Conservation (phyloP, 2,888 invertebrate species). For the Rhagium mordax region DNA sequence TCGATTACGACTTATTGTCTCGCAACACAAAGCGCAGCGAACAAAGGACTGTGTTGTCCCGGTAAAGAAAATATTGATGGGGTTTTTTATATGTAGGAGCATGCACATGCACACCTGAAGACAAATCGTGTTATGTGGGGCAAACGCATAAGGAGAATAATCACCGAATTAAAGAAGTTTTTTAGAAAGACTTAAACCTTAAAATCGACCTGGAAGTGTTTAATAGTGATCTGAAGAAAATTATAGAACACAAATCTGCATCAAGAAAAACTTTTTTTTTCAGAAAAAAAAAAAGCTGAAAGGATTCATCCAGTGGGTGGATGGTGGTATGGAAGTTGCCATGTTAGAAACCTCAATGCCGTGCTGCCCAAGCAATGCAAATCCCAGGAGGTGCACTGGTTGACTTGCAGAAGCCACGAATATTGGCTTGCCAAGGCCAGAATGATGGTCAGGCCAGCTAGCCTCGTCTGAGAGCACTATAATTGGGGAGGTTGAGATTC, state of each 20-base stretch:
- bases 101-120: background rate
- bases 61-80: background rate
- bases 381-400: slow-evolving; percentile 26
- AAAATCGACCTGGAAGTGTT: no score
- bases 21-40: slow-evolving; percentile 25
- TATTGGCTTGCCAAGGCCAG: slow-evolving; percentile 26
- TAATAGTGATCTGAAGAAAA: no score
- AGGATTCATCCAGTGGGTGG: slow-evolving; percentile 28
- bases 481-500: no score
- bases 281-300: no score
- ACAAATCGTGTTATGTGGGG: no score
- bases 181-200: no score
- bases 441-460: slow-evolving; percentile 30
- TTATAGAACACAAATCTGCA: no score
- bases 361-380: background rate
- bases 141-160: background rate
- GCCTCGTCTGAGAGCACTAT: background rate
- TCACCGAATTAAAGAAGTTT: no score
- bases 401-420: slow-evolving; percentile 8
- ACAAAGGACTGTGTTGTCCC: slow-evolving; percentile 8
- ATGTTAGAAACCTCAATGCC: slow-evolving; percentile 26
- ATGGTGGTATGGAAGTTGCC: slow-evolving; percentile 37
- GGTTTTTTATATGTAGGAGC: background rate
- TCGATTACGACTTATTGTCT: slow-evolving; percentile 40
- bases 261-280: no score